Percentiles rank a stretch among this genome's conserved stretches.
These are phyloP conservation scores for Zosterops lateralis DNA, from an alignment of 2,113 vertebrate genomes.

Conservation along the genomic window DNA sequence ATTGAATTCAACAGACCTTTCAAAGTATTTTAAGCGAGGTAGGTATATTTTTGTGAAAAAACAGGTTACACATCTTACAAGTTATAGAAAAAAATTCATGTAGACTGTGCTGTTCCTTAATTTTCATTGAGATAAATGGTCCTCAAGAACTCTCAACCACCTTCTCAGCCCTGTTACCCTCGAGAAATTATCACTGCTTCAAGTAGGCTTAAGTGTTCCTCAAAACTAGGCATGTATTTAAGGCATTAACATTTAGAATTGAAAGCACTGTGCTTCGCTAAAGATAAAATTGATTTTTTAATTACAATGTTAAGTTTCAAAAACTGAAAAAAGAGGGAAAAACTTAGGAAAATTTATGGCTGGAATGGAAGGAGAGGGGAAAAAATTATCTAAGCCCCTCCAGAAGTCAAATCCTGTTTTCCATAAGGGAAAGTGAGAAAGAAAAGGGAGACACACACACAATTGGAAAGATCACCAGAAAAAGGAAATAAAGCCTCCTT, in stretches of 20 bases:
- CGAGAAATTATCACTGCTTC: neutral
- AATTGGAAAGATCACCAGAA: neutral
- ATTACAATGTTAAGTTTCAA: neutral
- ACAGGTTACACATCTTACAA: neutral
- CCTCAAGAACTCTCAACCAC: neutral
- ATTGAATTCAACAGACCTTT: neutral
- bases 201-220: neutral
- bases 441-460: rapidly evolving
- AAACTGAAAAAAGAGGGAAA: neutral
- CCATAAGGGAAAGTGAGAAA: neutral
- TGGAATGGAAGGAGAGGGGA: neutral
- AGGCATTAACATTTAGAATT: neutral
- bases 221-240: neutral
- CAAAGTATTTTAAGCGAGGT: neutral
- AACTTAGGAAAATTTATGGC: neutral
- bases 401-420: neutral
- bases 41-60: neutral
- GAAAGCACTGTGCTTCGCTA: neutral
- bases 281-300: constrained; percentile 14
- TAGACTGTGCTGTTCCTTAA: neutral
- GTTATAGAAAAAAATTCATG: rapidly evolving
- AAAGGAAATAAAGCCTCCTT: neutral
- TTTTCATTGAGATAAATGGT: neutral
- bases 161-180: neutral
- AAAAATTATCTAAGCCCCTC: neutral